Conservation (phyloP, 2,888 invertebrate genomes). For the Troilus luridus region DNA sequence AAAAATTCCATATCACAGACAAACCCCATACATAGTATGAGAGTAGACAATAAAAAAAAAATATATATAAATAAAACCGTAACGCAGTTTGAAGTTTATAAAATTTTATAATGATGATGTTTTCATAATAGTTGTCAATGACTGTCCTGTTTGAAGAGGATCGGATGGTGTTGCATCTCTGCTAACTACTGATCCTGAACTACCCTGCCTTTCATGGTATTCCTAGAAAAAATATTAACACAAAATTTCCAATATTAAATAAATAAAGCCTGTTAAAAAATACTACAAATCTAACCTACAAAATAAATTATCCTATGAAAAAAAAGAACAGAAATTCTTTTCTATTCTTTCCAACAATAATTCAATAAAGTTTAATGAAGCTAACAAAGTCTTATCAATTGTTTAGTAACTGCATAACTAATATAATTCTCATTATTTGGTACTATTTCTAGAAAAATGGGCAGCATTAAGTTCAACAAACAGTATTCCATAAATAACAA, state of each 20-base stretch:
- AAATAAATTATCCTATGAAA: not conserved
- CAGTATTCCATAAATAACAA: constrained; percentile 21
- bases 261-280: not conserved
- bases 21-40: constrained; percentile 45
- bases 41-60: constrained; percentile 23
- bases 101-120: constrained; percentile 64
- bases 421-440: not conserved
- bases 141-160: constrained; percentile 43
- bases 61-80: constrained; percentile 28
- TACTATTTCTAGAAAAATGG: not conserved
- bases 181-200: constrained; percentile 28
- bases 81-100: not conserved
- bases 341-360: not conserved
- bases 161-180: constrained; percentile 46
- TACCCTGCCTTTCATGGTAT: constrained; percentile 64
- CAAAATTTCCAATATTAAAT: not conserved
- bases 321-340: not conserved
- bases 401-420: not conserved
- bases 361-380: not conserved
- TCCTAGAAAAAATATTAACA: constrained; percentile 60
- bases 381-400: not conserved
- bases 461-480: not conserved
- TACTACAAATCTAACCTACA: not conserved
- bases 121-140: constrained; percentile 65
- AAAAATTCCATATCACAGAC: constrained; percentile 30